Percentiles rank a stretch among this genome's conserved stretches.
Evolutionary conservation across 2,113 vertebrate species (phyloP).

Genomic region (Peromyscus leucopus): DNA sequence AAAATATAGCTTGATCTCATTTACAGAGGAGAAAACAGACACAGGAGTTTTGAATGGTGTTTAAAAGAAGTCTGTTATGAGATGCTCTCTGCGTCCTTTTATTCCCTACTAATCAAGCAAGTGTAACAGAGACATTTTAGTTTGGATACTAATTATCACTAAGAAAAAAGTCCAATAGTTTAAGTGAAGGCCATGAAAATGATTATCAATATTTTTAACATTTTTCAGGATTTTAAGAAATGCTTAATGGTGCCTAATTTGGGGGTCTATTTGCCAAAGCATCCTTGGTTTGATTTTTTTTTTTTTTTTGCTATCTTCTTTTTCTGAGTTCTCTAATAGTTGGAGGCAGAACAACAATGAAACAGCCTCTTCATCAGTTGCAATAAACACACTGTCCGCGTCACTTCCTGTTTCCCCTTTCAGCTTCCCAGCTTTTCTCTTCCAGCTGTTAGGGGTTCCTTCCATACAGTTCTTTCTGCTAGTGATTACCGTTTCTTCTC

Average conservation of each 20-base stretch:
- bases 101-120: not conserved
- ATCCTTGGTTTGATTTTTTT: conserved; percentile 13
- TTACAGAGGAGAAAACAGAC: conserved; percentile 62
- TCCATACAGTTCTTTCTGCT: conserved; percentile 16
- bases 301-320: not conserved
- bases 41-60: not conserved
- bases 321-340: not conserved
- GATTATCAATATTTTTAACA: not conserved
- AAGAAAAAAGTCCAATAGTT: conserved; percentile 15
- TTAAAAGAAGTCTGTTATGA: conserved; percentile 40
- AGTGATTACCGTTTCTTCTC: conserved; percentile 56
- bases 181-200: conserved; percentile 13
- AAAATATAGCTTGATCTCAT: conserved; percentile 54
- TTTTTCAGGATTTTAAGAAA: not conserved
- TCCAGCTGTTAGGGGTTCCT: conserved; percentile 43
- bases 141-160: not conserved
- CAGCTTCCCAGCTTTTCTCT: conserved; percentile 9
- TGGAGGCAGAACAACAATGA: not conserved
- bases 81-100: not conserved
- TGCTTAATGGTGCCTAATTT: not conserved
- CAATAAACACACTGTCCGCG: not conserved
- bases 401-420: not conserved
- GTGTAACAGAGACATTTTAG: not conserved
- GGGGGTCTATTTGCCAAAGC: not conserved
- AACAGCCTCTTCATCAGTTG: not conserved